Evolutionary conservation across 2,888 invertebrate genomes (phyloP), one percentile per base, ranked within the genome.

Genomic region (Lycaena phlaeas): DNA sequence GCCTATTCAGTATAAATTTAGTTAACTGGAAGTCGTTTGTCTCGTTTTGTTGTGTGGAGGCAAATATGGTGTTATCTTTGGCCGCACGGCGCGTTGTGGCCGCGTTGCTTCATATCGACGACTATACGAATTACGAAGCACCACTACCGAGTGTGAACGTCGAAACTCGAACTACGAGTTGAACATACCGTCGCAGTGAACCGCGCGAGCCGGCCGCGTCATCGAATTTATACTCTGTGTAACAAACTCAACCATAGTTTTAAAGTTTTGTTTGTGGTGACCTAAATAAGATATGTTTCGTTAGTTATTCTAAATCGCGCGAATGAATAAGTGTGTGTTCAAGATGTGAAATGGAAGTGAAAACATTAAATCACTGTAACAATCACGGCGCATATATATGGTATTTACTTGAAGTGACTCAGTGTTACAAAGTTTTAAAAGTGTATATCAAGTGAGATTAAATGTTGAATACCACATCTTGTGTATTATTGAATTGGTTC

Each of bases 401-500:
- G 56, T 61, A 54, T 45, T 58, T n/a, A 68, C 56, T 59, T 53
- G 61, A 64, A 68, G 72, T 78, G 77, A 75, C 64, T 72, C 68
- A 74, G 76, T 79, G 77, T 63, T 69, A 61, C 54, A 46, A 50
- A 64, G 64, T 62, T 66, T 65, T 62, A 57, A 63, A n/a, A 64
- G 69, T 73, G 72, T 70, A 68, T 64, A n/a, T 61, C 59, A 52
- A 56, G 55, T 66, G 70, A 75, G 71, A 64, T 64, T 56, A 56
- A 59, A 57, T 59, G 56, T 58, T 68, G 64, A 70, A 69, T 76
- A 70, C 65, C 60, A 54, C 54, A 53, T 58, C 51, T 56, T 50
- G 55, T 54, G 53, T 50, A 55, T 45, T 51, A 50, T 49, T 53
- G 47, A 56, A 56, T 56, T 52, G 52, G 56, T 59, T 51, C 47